Evolutionary conservation across 2,113 vertebrate genomes (phyloP).

Genomic region (Indicator maculatus): DNA sequence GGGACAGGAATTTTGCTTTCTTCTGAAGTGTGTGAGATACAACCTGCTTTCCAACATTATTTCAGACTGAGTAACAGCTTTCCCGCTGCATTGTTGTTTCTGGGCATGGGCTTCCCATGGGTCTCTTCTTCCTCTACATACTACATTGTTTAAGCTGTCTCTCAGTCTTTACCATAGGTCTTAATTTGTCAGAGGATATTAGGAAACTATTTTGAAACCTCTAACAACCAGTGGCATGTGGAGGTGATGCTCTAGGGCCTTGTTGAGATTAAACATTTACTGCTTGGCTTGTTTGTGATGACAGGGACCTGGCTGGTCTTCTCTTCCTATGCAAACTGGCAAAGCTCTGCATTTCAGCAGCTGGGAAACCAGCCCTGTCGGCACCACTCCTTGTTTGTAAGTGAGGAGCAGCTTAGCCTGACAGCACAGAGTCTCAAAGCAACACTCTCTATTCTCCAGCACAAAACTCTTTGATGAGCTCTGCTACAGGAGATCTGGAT

Average conservation of each 20-base stretch:
- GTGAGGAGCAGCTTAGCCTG: background rate
- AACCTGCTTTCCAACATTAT: background rate
- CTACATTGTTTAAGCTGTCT: background rate
- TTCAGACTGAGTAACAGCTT: background rate
- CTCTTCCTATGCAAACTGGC: background rate
- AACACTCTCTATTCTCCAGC: background rate
- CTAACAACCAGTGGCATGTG: slow-evolving; percentile 7
- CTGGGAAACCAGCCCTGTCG: background rate
- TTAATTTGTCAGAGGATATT: slow-evolving; percentile 54
- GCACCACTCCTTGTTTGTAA: background rate
- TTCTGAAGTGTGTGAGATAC: background rate
- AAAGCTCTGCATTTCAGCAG: slow-evolving; percentile 15
- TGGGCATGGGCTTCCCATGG: background rate
- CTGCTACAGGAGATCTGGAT: background rate
- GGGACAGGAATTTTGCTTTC: background rate
- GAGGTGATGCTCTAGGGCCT: slow-evolving; percentile 16
- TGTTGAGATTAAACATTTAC: slow-evolving; percentile 52
- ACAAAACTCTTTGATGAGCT: slow-evolving; percentile 44
- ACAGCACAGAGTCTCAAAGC: slow-evolving; percentile 1
- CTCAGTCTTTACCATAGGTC: background rate
- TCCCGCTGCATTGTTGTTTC: background rate
- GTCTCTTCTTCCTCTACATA: background rate
- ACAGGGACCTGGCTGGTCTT: slow-evolving; percentile 31
- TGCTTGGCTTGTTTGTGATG: slow-evolving; percentile 50
- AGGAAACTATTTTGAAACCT: slow-evolving; percentile 34